Percentiles rank a stretch among this genome's conserved stretches.
Evolutionary conservation across 2,888 invertebrate genomes (phyloP).

Genomic region (Sericinus montela): DNA sequence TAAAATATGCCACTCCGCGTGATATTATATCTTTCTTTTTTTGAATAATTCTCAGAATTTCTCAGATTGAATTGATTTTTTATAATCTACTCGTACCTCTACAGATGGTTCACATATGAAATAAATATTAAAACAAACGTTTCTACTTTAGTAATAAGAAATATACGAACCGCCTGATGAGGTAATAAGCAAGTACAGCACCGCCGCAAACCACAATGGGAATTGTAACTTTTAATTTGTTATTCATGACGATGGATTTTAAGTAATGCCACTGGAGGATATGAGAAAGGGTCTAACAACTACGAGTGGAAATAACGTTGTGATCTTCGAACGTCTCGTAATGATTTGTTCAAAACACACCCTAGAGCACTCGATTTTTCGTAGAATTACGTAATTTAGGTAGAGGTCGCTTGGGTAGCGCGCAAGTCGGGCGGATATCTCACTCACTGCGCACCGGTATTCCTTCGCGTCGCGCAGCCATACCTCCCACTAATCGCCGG

Average conservation of each 20-base stretch:
- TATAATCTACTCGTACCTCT: too few species aligned
- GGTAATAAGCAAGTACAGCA: slow-evolving; percentile 74
- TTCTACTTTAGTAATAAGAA: slow-evolving; percentile 22
- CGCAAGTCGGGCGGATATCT: slow-evolving; percentile 76
- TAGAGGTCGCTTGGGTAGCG: slow-evolving; percentile 75
- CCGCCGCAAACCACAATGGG: slow-evolving; percentile 75
- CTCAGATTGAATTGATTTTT: too few species aligned
- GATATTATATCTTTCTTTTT: too few species aligned
- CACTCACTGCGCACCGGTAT: slow-evolving; percentile 73
- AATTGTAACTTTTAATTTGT: slow-evolving; percentile 72
- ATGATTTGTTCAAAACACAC: slow-evolving; percentile 67
- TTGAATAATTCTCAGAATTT: too few species aligned
- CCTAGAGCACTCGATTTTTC: slow-evolving; percentile 59
- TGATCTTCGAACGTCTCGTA: slow-evolving; percentile 50
- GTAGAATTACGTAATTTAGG: slow-evolving; percentile 74
- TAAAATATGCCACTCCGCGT: too few species aligned
- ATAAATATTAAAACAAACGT: slow-evolving; percentile 7
- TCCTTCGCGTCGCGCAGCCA: slow-evolving; percentile 61
- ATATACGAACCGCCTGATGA: slow-evolving; percentile 76
- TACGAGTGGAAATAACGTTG: slow-evolving; percentile 37
- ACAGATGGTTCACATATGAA: too few species aligned
- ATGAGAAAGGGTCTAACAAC: slow-evolving; percentile 37
- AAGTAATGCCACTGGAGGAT: slow-evolving; percentile 35
- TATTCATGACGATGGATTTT: slow-evolving; percentile 58
- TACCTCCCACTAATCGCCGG: slow-evolving; percentile 65